Conservation (phyloP, 2,888 invertebrate genomes). For the Cantharis rufa region DNA sequence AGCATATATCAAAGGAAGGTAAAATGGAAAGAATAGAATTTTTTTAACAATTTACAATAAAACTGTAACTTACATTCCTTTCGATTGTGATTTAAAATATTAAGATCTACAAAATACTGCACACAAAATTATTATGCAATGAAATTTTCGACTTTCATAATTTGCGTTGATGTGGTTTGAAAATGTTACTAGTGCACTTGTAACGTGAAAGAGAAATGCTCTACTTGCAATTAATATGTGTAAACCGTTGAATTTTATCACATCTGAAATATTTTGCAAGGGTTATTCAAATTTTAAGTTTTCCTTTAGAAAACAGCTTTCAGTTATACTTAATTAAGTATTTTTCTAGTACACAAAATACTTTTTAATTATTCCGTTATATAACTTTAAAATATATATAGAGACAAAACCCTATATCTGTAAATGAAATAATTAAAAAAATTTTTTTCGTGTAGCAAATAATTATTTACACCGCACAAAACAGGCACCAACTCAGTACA, state of each 20-base stretch:
- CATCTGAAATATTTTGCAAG: conserved; percentile 10
- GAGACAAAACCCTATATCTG: too few relatives aligned
- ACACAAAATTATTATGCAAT: neutral
- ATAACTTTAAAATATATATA: too few relatives aligned
- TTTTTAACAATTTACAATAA: neutral
- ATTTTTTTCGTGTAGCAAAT: too few relatives aligned
- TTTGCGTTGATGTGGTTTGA: neutral
- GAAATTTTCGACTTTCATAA: neutral
- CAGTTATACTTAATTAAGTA: neutral
- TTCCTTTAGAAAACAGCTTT: neutral
- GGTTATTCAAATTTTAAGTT: neutral
- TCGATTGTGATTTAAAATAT: conserved; percentile 5
- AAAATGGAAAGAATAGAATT: conserved; percentile 8
- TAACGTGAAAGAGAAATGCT: conserved; percentile 16
- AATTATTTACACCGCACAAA: too few relatives aligned
- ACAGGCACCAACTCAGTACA: too few relatives aligned
- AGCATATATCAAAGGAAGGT: conserved; percentile 20
- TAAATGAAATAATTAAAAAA: too few relatives aligned
- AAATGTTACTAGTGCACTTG: conserved; percentile 14
- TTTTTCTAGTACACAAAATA: neutral
- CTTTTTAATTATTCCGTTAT: too few relatives aligned
- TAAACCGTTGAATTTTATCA: conserved; percentile 14
- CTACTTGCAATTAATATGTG: conserved; percentile 17
- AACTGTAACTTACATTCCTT: conserved; percentile 4
- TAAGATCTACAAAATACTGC: neutral